Percentiles rank a stretch among this genome's conserved stretches.
phyloP scores from a whole-genome alignment of 2,113 vertebrate genomes.

The Amphiprion percula region DNA sequence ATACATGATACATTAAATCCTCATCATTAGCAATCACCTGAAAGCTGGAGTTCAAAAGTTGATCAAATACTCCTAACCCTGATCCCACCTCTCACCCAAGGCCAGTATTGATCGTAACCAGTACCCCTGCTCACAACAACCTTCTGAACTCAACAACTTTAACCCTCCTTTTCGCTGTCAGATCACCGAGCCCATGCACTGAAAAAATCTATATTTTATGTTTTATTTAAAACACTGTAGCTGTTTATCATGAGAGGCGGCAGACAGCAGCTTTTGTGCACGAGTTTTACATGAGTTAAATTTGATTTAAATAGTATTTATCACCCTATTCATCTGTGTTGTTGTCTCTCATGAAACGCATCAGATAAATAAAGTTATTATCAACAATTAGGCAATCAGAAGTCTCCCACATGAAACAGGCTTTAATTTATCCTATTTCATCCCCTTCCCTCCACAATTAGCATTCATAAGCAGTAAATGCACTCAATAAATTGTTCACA shows the following conservation, averaged over 20 bases:
- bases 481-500: too few relatives aligned
- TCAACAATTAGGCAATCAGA: too few relatives aligned
- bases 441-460: too few relatives aligned
- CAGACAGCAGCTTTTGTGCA: background rate
- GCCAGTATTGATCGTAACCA: constrained; percentile 54
- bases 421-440: too few relatives aligned
- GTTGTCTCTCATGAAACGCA: too few relatives aligned
- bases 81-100: constrained; percentile 39
- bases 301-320: too few relatives aligned
- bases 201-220: constrained; percentile 21
- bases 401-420: too few relatives aligned
- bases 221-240: constrained; percentile 3
- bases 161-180: constrained; percentile 25
- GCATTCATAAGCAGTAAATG: too few relatives aligned
- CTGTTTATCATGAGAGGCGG: background rate
- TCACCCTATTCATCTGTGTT: too few relatives aligned
- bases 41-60: constrained; percentile 5
- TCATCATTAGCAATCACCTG: constrained; percentile 31
- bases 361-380: too few relatives aligned
- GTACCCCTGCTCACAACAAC: constrained; percentile 31
- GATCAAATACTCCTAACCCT: constrained; percentile 44
- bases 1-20: constrained; percentile 30
- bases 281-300: background rate
- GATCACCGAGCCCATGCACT: constrained; percentile 17
- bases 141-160: constrained; percentile 42